Base-by-base conservation (phyloP, 1,140 invertebrate species). In the Ceratosolen fusciceps region DNA sequence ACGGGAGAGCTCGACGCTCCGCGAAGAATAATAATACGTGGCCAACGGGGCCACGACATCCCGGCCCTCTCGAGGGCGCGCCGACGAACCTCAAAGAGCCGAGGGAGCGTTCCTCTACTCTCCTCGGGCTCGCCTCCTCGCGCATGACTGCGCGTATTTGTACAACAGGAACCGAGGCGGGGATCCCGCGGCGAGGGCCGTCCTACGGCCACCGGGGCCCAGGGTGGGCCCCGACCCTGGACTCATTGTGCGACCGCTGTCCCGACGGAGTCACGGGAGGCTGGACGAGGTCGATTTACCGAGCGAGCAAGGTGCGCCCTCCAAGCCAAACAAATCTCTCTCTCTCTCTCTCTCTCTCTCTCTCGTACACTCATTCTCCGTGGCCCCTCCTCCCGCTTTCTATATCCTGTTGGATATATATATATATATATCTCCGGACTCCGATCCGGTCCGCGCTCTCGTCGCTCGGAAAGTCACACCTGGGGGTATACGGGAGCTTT, bases 221-320 rank as follows among this genome's bases (percentile, higher is more conserved):
- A 1, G 60, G 58, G 19, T 21, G 29, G 26, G 26, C 14, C 19
- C 14, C 14, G 49, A n/a, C 4, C 29, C 29, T 52, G 58, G 49
- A n/a, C 12, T 8, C 29, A 39, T 39, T 9, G 37, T 39, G 39
- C 39, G 67, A 70, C n/a, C 39, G n/a, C 5, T 47, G 24, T 1
- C 26, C 47, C n/a, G 37, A 2, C 8, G n/a, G 47, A 39, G 43
- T 19, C 39, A 29, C n/a, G n/a, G 34, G 34, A 62, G 56, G 39
- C 73, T 62, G n/a, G 56, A 29, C 73, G 10, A 14, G 9, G 37
- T 2, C 58, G 56, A 62, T 62, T 74, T 58, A 58, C 39, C 71
- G 71, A 58, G 52, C 29, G 26, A 8, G 31, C 31, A 65, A 65
- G 60, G 60, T 65, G 60, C 60, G 60, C 31, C 19, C 7, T 10